Percentiles rank a stretch among this genome's conserved stretches.
Evolutionary conservation across 1,140 invertebrate genomes (phyloP).

Genomic region (Aphaenogaster floridana): DNA sequence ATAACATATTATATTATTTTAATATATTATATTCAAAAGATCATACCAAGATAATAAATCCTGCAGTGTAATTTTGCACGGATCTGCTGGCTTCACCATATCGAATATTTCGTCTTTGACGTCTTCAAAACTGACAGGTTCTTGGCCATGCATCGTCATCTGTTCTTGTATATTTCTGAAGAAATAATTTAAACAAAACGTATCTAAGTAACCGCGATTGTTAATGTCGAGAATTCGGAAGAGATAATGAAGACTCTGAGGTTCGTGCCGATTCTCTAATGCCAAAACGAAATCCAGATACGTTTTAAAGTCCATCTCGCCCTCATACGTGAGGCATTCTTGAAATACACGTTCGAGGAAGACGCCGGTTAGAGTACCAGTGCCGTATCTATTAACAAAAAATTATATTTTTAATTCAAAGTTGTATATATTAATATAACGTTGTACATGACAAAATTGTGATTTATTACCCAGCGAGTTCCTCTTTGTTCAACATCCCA

Average conservation of each 20-base stretch:
- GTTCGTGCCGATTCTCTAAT: conserved; percentile 96
- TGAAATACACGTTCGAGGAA: conserved; percentile 98
- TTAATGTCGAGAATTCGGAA: conserved; percentile 97
- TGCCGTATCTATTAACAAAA: conserved; percentile 91
- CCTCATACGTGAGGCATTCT: conserved; percentile 97
- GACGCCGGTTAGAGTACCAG: conserved; percentile 95
- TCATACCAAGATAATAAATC: conserved; percentile 91
- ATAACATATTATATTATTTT: too few species aligned
- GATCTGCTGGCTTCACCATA: conserved; percentile 97
- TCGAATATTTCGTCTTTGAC: conserved; percentile 99
- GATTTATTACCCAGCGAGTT: conserved; percentile 91
- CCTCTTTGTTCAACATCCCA: conserved; percentile 97
- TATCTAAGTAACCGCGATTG: conserved; percentile 94
- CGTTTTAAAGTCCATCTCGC: conserved; percentile 99
- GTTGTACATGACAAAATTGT: background rate
- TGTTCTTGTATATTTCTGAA: conserved; percentile 96
- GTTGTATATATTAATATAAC: conserved; percentile 18
- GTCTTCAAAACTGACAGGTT: conserved; percentile 96
- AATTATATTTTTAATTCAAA: conserved; percentile 54
- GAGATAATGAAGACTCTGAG: conserved; percentile 96
- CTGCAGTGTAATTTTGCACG: conserved; percentile 94
- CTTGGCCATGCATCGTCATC: conserved; percentile 94
- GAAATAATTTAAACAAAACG: conserved; percentile 97
- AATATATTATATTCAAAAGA: background rate
- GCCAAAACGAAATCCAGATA: conserved; percentile 98